phyloP scores from a whole-genome alignment of 2,888 invertebrate species.

The Hipparchia semele region DNA sequence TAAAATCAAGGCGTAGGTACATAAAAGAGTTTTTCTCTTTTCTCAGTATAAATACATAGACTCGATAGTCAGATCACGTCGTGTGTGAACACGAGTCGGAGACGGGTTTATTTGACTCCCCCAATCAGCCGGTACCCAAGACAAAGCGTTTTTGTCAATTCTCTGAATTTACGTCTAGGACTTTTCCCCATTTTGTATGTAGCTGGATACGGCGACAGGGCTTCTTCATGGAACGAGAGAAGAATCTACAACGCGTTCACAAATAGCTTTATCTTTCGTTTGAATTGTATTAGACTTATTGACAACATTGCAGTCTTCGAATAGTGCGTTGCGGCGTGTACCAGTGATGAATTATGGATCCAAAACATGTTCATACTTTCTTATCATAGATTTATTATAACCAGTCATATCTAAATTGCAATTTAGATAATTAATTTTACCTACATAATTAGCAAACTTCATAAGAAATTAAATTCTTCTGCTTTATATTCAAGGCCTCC shows the following conservation, averaged over 20 bases:
- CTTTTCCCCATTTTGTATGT: constrained; percentile 44
- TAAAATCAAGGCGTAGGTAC: constrained; percentile 29
- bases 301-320: neutral
- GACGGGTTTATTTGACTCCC: constrained; percentile 70
- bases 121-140: constrained; percentile 69
- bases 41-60: constrained; percentile 30
- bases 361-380: too few relatives aligned
- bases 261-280: neutral
- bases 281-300: neutral
- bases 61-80: constrained; percentile 46
- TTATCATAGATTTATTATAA: too few relatives aligned
- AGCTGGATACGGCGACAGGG: constrained; percentile 34
- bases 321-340: too few relatives aligned
- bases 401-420: too few relatives aligned
- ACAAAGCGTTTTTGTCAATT: constrained; percentile 63
- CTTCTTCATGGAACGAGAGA: constrained; percentile 22
- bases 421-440: too few relatives aligned
- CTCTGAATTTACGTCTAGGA: constrained; percentile 44
- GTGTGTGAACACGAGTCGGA: constrained; percentile 49
- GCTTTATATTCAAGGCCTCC: too few relatives aligned
- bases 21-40: constrained; percentile 27
- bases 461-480: too few relatives aligned
- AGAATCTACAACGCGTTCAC: constrained; percentile 22
- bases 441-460: too few relatives aligned
- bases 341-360: too few relatives aligned